These are phyloP conservation scores for Halichoeres trimaculatus DNA, from an alignment of 2,113 vertebrate species.

Conservation along the genomic window DNA sequence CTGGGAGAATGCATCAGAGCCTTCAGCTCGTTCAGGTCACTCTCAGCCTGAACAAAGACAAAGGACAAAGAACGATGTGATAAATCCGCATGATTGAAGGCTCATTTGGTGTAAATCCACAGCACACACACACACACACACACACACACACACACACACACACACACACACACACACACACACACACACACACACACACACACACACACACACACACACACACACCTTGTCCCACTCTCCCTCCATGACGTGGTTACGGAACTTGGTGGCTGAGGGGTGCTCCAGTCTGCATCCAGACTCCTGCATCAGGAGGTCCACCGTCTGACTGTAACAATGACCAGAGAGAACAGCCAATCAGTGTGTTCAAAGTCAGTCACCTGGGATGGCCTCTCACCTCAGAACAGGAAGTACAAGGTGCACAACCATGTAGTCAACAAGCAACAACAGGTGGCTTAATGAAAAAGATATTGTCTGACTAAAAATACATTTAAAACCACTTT, in stretches of 20 bases:
- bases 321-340: constrained; percentile 87
- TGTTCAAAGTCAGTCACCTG: too few relatives aligned
- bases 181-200: too few relatives aligned
- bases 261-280: constrained; percentile 98
- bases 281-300: constrained; percentile 99
- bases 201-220: too few relatives aligned
- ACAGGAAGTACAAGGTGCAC: too few relatives aligned
- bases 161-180: too few relatives aligned
- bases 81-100: neutral
- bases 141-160: too few relatives aligned
- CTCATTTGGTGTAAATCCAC: neutral
- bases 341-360: neutral
- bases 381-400: too few relatives aligned
- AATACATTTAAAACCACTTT: too few relatives aligned
- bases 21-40: constrained; percentile 99
- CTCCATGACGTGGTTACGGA: constrained; percentile 99
- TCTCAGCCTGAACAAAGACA: constrained; percentile 93
- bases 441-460: too few relatives aligned
- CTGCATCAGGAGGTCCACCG: constrained; percentile 99
- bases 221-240: constrained; percentile 99
- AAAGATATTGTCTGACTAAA: too few relatives aligned
- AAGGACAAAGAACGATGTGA: constrained; percentile 9
- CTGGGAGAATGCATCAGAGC: constrained; percentile 99
- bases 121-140: too few relatives aligned
- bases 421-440: too few relatives aligned